Evolutionary conservation across 2,888 invertebrate genomes (phyloP), one percentile per base, ranked within the genome.

Genomic region (Protula sp.): DNA sequence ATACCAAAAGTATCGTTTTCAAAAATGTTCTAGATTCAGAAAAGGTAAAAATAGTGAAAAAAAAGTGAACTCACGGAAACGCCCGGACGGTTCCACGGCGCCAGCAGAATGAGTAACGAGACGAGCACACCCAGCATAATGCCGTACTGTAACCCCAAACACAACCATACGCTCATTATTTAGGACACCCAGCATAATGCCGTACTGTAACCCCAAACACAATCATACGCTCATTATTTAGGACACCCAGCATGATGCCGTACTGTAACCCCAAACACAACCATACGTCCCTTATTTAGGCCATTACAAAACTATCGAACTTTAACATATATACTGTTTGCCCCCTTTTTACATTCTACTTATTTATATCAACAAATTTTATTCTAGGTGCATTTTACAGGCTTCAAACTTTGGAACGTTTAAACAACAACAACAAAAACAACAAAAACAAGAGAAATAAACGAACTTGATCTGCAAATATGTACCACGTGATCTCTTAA

Each of bases 201-300:
- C 69, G 54, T 66, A 69, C 69, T 69, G 55, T 3, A 64, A 51
- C 9, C n/a, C n/a, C n/a, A n/a, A 24, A 29, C 3, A 31, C 28
- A 2, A 30, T 3, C 28, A 55, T 38, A 26, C 26, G 2, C 1
- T 22, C 9, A 2, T 14, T 29, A 28, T 38, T 14, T n/a, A 51
- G 57, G 2, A 69, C 60, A 24, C 69, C 69, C n/a, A 64, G 24
- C n/a, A 69, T 45, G 47, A 69, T 69, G 22, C 69, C 69, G 54
- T 66, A 69, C 69, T 69, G 55, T 3, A 64, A 51, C 9, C n/a
- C n/a, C n/a, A n/a, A 24, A 29, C 3, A 31, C 28, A 2, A 30
- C 2, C 28, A 55, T 38, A 26, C 26, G 2, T 1, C 22, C 9
- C 2, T 14, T 29, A 28, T 38, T 14, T n/a, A 51, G 57, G 2